A percentile compares a stretch with the other conserved stretches of the same genome.
Evolutionary conservation across 2,797 vertebrate species (phyloP).

Genomic region (Rhynchonycteris naso): DNA sequence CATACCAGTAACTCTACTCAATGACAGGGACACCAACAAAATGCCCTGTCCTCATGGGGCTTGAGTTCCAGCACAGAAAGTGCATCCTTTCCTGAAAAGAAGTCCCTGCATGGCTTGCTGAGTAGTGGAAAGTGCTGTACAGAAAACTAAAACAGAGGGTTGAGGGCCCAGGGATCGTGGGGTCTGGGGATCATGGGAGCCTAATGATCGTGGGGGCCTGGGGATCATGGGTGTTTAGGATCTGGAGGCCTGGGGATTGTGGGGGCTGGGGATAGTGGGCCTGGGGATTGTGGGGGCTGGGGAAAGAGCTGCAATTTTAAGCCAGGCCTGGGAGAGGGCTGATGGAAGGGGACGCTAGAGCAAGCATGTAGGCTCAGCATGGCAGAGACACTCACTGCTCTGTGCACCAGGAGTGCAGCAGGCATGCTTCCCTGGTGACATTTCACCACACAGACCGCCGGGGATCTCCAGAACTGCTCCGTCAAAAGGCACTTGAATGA

Average conservation of each 20-base stretch:
- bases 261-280: too few species aligned
- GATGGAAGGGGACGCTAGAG: neutral
- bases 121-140: fast-evolving
- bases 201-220: too few species aligned
- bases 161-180: fast-evolving
- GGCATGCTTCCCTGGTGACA: neutral
- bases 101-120: fast-evolving
- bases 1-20: fast-evolving
- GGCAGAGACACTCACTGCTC: fast-evolving
- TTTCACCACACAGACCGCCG: neutral
- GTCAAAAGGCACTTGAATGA: neutral
- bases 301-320: neutral
- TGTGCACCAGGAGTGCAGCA: neutral
- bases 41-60: neutral
- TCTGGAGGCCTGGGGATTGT: too few species aligned
- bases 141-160: neutral
- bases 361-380: neutral
- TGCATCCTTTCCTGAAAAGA: fast-evolving
- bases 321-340: neutral
- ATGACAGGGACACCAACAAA: neutral
- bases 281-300: fast-evolving
- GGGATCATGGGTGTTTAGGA: too few species aligned
- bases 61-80: neutral
- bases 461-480: neutral
- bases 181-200: too few species aligned